A percentile compares a stretch with the other conserved stretches of the same genome.
Conservation (phyloP, 2,888 invertebrate species). For the Nasonovia ribisnigri region DNA sequence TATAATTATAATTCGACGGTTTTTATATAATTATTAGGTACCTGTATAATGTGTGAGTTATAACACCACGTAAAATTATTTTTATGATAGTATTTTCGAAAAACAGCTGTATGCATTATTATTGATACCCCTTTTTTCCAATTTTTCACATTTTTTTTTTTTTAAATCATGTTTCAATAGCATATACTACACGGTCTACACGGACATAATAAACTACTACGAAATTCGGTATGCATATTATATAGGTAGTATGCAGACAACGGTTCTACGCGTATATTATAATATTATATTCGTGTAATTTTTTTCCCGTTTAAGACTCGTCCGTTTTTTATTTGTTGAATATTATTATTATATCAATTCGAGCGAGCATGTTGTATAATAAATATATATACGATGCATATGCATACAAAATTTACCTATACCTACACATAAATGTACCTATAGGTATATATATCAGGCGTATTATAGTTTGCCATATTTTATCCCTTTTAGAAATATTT, state of each 20-base stretch:
- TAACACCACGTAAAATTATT: not conserved
- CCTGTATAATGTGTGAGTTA: not conserved
- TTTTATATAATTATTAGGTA: not conserved
- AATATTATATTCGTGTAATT: not conserved
- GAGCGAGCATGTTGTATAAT: not conserved
- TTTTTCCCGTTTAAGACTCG: not conserved
- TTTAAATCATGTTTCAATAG: not conserved
- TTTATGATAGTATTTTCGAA: not conserved
- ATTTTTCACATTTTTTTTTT: not conserved
- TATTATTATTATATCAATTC: conserved; percentile 10
- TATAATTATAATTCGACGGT: not conserved
- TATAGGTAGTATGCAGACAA: not conserved
- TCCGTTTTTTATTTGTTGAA: not conserved
- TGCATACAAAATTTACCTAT: not conserved
- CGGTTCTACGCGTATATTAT: not conserved
- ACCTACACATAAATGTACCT: not conserved
- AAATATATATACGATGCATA: not conserved
- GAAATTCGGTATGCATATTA: not conserved
- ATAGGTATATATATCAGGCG: not conserved
- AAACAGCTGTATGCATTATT: not conserved
- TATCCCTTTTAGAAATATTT: not conserved
- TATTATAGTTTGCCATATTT: not conserved
- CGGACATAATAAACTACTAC: conserved; percentile 15
- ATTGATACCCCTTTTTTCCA: not conserved
- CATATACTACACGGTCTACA: not conserved